Evolutionary conservation across 1,140 invertebrate species (phyloP), one percentile per base, ranked within the genome.

Genomic region (Zaprionus inermis): DNA sequence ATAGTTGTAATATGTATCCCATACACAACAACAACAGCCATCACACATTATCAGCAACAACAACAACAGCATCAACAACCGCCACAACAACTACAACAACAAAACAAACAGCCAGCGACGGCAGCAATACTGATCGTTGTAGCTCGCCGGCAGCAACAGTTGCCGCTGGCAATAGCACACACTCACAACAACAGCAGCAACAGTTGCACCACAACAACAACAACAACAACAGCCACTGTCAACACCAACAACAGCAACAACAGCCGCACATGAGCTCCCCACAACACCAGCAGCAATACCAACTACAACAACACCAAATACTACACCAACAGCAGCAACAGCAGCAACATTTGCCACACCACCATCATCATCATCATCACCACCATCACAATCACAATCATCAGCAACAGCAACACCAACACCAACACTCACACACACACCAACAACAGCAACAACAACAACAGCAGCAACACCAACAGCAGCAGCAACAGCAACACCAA

Each of bases 1-100:
- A 94, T 92, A 94, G 94, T 91, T 94, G 93, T 81, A 94, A 95
- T 57, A 95, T 78, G 95, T 95, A 94, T 95, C 92, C 91, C 80
- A 78, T 85, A 94, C 94, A 91, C 93, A 93, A 73, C 86, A 89
- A 91, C 88, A 91, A 57, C 83, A 75, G 44, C 90, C 92, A 65
- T 71, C 64, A 68, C 79, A 92, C 91, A 61, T 49, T 68, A 83
- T 51, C 77, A 78, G 71, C 78, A 90, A 65, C 77, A 81, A 69
- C 77, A 78, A 83, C 73, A 78, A 68, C 78, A 70, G 46, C 76
- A 78, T 79, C 89, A 74, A 68, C 79, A 58, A 70, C 76, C 67
- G 30, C 70, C 41, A 68, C 70, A 76, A 70, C 78, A 76, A 88
- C 89, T 78, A 65, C 78, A 77, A 77, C 81, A 78, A 76, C 74